Evolutionary conservation across 2,888 invertebrate genomes (phyloP).

Genomic region (Hirtodrosophila confusa): DNA sequence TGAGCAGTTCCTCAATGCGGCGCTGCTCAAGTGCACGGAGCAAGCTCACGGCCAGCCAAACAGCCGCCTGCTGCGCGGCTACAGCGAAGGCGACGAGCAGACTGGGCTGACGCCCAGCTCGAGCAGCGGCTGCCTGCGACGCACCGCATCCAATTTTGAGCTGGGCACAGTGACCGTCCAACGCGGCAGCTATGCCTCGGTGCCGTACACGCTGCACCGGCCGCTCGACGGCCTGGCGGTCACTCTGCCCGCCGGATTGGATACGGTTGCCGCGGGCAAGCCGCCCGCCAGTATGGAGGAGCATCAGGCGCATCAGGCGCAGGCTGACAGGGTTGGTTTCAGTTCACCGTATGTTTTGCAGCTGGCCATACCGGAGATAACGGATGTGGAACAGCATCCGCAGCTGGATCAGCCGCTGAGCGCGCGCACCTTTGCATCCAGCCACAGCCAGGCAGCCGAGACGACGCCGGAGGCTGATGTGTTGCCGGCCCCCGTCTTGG

Average conservation of each 20-base stretch:
- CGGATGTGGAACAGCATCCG: conserved; percentile 56
- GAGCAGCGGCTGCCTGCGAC: conserved; percentile 26
- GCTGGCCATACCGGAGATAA: conserved; percentile 56
- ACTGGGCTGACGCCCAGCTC: background rate
- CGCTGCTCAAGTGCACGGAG: conserved; percentile 51
- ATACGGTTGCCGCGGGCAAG: conserved; percentile 1
- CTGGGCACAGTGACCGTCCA: conserved; percentile 48
- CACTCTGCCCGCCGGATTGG: conserved; percentile 19
- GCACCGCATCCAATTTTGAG: conserved; percentile 76
- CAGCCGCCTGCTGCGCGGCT: conserved; percentile 14
- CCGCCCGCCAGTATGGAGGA: background rate
- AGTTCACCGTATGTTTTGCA: conserved; percentile 32
- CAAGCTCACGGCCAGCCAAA: background rate
- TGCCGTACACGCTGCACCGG: conserved; percentile 40
- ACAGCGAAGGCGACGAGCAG: conserved; percentile 56
- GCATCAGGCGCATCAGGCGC: background rate
- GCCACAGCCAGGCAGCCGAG: conserved; percentile 7
- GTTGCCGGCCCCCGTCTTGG: background rate
- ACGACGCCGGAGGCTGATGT: background rate
- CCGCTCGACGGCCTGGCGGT: conserved; percentile 19
- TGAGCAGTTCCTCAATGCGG: conserved; percentile 55
- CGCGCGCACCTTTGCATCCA: conserved; percentile 36
- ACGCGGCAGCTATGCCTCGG: conserved; percentile 34
- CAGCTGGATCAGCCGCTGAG: conserved; percentile 41
- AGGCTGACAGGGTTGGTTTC: background rate